Evolutionary conservation across 53 echinoderm and acorn worm genomes (phyloP), one percentile per base, ranked within the genome.

Genomic region (Mesocentrotus franciscanus): DNA sequence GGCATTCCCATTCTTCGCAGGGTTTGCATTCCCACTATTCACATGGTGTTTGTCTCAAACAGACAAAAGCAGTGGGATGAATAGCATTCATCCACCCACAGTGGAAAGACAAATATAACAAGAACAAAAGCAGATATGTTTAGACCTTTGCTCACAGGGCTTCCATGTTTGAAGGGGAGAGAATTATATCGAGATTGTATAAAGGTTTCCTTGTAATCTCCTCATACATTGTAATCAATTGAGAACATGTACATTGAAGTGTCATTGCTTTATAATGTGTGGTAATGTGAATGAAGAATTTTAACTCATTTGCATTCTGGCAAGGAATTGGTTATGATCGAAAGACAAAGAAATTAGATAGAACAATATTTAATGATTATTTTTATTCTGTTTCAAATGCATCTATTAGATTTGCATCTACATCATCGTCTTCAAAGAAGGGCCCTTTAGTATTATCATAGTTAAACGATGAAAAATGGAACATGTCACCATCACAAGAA

Each of bases 31-130:
- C 84, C 35, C 22, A 10, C 87, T 27, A 58, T 58, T 57, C 56
- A n/a, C 58, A 3, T 9, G 6, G n/a, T 58, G 29, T 87, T 56
- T 87, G 56, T 58, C 87, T 57, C 87, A 5, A 58, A 39, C 87
- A 87, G 81, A 81, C 18, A 81, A 75, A 33, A 75, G 33, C 12
- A 76, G 13, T 13, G 64, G 64, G 17, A 64, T 18, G 33, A 32
- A 87, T n/a, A 27, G 58, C 4, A n/a, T 57, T 87, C 27, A 57
- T 12, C 58, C 87, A 42, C 87, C 87, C 87, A 87, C 87, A 87
- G 87, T 12, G 12, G 87, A n/a, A 57, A 58, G 8, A 58, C 58
- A 87, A 87, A 87, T 58, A 87, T 0, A 20, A 87, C 59, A 56
- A 58, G 58, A 57, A 87, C 59, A 87, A 87, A 27, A 58, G 17